Base-by-base conservation (phyloP, 2,113 vertebrate species). In the Phalacrocorax brasilianus region DNA sequence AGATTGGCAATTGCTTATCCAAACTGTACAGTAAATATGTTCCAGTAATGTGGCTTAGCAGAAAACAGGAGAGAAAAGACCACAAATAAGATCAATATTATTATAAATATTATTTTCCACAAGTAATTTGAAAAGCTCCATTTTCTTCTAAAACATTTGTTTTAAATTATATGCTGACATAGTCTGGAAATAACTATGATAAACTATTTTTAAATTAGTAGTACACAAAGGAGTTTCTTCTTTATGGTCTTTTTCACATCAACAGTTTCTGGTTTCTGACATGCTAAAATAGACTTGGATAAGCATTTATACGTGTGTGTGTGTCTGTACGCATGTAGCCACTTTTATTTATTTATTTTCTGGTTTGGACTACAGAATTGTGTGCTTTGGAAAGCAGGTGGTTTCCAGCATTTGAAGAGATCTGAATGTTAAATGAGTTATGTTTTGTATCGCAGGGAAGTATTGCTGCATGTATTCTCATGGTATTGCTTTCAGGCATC, bases 81-180 rank as follows among this genome's bases (percentile, higher is more conserved):
- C 91, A 89, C 83, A 92, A 92, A 95, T 87, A 97, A 93, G 92
- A 89, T 91, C 91, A 97, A 82, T 95, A 89, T 95, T 95, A 93
- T 96, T 91, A 85, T 79, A 89, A 86, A 87, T 91, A 95, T 92
- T 93, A 85, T 88, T 96, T 95, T 49, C 94, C 91, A 73, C 81
- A 71, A 97, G 70, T 66, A 87, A 96, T 89, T 91, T 72, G 66
- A 96, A 94, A 91, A 85, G 50, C 84, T 79, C 16, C 0, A 8
- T 88, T 91, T 87, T 88, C 62, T 85, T 94, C 70, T 63, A 91
- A 93, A 89, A 35, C 87, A 95, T 92, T 96, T 95, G 94, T 91
- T 94, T 95, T 92, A 85, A 93, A 95, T 97, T 93, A 85, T 77
- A 89, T 84, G 73, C 70, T 93, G 88, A 95, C 83, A 93, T 89